These are phyloP conservation scores for Ichneumoninae sp. DNA, from an alignment of 2,888 invertebrate species.

Conservation along the genomic window DNA sequence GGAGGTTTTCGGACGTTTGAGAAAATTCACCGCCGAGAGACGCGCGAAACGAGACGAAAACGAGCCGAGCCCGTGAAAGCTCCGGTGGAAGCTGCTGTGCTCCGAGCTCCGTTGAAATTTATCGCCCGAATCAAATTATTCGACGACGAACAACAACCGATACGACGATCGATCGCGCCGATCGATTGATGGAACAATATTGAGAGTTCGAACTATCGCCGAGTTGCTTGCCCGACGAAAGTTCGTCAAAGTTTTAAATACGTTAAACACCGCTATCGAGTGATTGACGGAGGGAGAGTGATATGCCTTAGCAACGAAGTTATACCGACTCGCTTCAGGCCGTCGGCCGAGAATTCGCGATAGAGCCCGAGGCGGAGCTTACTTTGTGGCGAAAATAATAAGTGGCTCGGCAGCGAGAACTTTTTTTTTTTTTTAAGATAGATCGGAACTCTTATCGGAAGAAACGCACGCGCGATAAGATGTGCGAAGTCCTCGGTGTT, in stretches of 20 bases:
- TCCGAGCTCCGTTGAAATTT: background rate
- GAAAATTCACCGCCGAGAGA: constrained; percentile 42
- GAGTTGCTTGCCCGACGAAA: background rate
- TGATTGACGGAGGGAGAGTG: constrained; percentile 1
- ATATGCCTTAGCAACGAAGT: constrained; percentile 19
- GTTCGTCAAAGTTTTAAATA: constrained; percentile 28
- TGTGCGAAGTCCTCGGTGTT: constrained; percentile 13
- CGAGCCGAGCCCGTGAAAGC: background rate
- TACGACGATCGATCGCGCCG: background rate
- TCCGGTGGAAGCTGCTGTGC: background rate
- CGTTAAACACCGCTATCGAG: constrained; percentile 22
- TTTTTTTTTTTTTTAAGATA: background rate
- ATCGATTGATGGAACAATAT: background rate
- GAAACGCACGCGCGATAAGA: constrained; percentile 13
- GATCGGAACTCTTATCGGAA: background rate
- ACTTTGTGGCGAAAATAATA: constrained; percentile 3
- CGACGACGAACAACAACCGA: background rate
- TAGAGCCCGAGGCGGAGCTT: constrained; percentile 20
- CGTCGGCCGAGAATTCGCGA: constrained; percentile 50
- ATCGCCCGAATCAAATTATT: background rate
- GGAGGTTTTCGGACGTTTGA: constrained; percentile 76
- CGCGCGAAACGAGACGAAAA: constrained; percentile 6
- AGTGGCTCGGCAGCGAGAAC: background rate
- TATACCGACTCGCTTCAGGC: constrained; percentile 12
- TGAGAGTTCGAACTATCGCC: background rate